phyloP scores from a whole-genome alignment of 2,888 invertebrate species.

The Zootermopsis nevadensis region DNA sequence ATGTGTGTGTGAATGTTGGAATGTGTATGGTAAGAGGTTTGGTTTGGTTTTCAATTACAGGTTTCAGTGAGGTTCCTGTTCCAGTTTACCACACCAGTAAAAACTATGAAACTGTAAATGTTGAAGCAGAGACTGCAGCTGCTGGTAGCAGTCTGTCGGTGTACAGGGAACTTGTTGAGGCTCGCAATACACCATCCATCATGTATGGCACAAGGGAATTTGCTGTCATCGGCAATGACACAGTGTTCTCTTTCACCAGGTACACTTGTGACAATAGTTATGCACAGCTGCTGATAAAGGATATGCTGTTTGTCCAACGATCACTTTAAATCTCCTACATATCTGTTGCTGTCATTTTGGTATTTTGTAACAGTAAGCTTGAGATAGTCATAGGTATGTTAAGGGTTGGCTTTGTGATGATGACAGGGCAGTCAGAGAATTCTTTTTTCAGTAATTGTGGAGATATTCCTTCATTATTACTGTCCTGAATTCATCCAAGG shows the following conservation, averaged over 20 bases:
- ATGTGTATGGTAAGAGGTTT: too few relatives aligned
- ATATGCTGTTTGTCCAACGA: too few relatives aligned
- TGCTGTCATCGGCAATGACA: slow-evolving; percentile 61
- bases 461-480: too few relatives aligned
- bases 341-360: too few relatives aligned
- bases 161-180: slow-evolving; percentile 63
- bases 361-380: too few relatives aligned
- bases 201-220: slow-evolving; percentile 69
- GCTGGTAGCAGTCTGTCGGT: slow-evolving; percentile 56
- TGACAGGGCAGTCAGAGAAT: too few relatives aligned
- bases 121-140: slow-evolving; percentile 54
- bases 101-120: slow-evolving; percentile 54
- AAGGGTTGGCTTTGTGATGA: too few relatives aligned
- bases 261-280: slow-evolving; percentile 59
- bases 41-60: not conserved
- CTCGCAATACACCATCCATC: slow-evolving; percentile 69
- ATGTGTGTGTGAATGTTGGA: too few relatives aligned
- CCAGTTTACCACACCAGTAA: not conserved
- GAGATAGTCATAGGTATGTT: too few relatives aligned
- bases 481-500: too few relatives aligned
- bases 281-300: not conserved
- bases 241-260: slow-evolving; percentile 77
- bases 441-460: too few relatives aligned
- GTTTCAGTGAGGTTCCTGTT: not conserved
- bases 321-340: too few relatives aligned